A percentile compares a stretch with the other conserved stretches of the same genome.
Conservation (phyloP, 2,888 invertebrate genomes). For the Tachina lurida region DNA sequence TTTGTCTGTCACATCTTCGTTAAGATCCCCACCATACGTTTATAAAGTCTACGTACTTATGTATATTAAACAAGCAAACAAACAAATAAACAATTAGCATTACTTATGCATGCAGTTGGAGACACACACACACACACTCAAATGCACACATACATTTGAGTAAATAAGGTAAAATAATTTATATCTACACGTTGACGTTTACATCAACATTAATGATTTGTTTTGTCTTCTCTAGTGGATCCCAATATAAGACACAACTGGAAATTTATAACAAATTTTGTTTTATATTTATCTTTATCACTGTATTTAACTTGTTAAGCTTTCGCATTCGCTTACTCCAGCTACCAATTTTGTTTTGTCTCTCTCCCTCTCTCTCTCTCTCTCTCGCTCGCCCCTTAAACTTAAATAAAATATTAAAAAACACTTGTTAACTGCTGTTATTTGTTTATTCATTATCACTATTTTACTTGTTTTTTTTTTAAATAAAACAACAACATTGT, state of each 20-base stretch:
- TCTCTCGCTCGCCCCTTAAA: not conserved
- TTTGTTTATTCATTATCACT: constrained; percentile 28
- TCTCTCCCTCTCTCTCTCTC: not conserved
- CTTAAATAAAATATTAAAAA: not conserved
- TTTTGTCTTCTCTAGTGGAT: constrained; percentile 20
- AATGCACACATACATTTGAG: not conserved
- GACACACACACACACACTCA: not conserved
- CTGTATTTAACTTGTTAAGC: constrained; percentile 29
- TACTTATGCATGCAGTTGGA: constrained; percentile 5
- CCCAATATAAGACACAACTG: constrained; percentile 18
- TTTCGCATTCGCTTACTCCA: not conserved
- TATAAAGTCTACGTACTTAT: not conserved
- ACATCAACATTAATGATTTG: constrained; percentile 35
- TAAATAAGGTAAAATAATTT: constrained; percentile 28
- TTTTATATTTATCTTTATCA: constrained; percentile 64
- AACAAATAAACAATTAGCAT: constrained; percentile 57
- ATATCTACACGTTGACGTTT: constrained; percentile 11
- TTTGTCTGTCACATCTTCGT: constrained; percentile 34
- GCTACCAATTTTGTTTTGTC: not conserved
- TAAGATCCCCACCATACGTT: constrained; percentile 41
- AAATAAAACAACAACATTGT: not conserved
- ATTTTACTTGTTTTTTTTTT: constrained; percentile 5
- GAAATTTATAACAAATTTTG: constrained; percentile 36
- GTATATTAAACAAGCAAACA: constrained; percentile 7
- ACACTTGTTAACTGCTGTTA: constrained; percentile 33